A percentile compares a stretch with the other conserved stretches of the same genome.
These are phyloP conservation scores for Epinephelus cyanopodus DNA, from an alignment of 2,113 vertebrate genomes.

Conservation along the genomic window DNA sequence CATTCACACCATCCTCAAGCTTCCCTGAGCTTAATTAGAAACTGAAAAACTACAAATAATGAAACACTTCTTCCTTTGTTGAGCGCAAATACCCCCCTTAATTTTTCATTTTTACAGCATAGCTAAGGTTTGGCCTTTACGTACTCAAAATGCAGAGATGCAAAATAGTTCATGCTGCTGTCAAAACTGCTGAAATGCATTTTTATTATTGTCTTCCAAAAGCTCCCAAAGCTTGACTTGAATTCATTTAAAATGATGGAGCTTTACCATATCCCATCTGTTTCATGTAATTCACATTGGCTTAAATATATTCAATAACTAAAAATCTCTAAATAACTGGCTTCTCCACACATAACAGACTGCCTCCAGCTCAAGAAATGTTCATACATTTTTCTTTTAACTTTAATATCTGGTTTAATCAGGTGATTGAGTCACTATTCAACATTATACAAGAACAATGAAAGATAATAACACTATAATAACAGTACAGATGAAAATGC, in stretches of 20 bases:
- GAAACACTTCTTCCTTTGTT: neutral
- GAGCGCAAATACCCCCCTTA: neutral
- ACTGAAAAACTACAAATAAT: neutral
- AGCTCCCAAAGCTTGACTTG: neutral
- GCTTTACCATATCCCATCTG: neutral
- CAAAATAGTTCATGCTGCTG: constrained; percentile 4
- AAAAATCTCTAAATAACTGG: neutral
- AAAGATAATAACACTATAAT: neutral
- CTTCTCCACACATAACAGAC: neutral
- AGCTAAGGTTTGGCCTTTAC: constrained; percentile 27
- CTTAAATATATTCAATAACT: neutral
- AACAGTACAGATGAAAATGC: neutral
- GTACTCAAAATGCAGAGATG: neutral
- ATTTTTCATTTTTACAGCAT: constrained; percentile 30
- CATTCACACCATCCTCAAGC: neutral
- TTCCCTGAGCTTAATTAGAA: neutral
- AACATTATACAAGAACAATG: neutral
- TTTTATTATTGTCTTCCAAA: constrained; percentile 18
- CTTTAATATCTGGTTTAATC: neutral
- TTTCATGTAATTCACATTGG: neutral
- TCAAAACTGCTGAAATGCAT: neutral
- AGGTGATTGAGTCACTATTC: neutral
- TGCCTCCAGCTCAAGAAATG: neutral
- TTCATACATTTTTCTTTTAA: neutral
- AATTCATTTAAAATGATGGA: neutral